These are phyloP conservation scores for Ylistrum balloti DNA, from an alignment of 1,140 invertebrate genomes.

Conservation along the genomic window DNA sequence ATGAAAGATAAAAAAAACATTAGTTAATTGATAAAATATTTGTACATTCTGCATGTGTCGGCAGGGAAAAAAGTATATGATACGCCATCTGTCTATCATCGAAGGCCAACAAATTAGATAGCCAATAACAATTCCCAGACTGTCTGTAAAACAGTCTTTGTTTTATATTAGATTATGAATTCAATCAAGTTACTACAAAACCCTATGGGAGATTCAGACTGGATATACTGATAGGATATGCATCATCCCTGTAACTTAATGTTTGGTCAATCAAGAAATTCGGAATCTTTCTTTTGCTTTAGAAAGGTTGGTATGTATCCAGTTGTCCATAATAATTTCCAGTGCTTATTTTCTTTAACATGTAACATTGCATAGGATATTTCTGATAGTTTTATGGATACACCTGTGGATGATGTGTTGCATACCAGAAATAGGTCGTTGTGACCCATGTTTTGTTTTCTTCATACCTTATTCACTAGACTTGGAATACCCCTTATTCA, in stretches of 20 bases:
- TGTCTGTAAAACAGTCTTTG: slow-evolving; percentile 8
- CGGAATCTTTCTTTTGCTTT: no score
- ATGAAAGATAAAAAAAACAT: not conserved
- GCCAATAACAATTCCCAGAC: not conserved
- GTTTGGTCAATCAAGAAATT: no score
- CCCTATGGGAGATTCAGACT: not conserved
- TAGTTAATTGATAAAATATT: slow-evolving; percentile 31
- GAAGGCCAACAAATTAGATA: slow-evolving; percentile 25
- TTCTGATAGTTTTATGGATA: no score
- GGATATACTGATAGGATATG: not conserved
- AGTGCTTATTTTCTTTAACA: no score
- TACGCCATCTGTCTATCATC: slow-evolving; percentile 13
- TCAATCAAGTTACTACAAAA: not conserved
- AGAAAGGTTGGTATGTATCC: no score
- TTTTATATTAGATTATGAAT: slow-evolving; percentile 36
- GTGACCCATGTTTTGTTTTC: no score
- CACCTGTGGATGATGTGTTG: no score
- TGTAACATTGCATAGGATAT: no score
- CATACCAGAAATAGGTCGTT: no score
- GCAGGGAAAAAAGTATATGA: not conserved
- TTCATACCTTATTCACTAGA: no score
- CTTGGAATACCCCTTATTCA: no score
- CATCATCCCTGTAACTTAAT: not conserved
- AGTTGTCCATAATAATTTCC: no score
- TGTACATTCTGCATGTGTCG: not conserved